These are phyloP conservation scores for Ictalurus punctatus DNA, from an alignment of 2,113 vertebrate species.

Conservation along the genomic window DNA sequence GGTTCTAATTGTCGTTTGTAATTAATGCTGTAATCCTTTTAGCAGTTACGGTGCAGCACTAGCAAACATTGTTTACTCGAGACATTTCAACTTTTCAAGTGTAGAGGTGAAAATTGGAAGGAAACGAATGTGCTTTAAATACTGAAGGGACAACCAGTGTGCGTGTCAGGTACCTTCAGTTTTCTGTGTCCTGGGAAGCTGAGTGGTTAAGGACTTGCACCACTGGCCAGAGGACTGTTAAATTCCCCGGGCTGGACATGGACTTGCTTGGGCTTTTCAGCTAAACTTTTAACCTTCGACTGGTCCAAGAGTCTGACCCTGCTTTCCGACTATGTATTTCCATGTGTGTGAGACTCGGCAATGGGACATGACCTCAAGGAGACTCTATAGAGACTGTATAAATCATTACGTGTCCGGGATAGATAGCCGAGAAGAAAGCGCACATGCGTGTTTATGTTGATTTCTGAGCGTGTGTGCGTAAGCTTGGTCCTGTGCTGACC, in stretches of 20 bases:
- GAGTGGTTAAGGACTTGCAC: not conserved
- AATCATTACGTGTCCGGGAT: not conserved
- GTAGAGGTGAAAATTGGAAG: not conserved
- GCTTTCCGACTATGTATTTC: not conserved
- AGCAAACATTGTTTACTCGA: not conserved
- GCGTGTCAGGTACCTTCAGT: not conserved
- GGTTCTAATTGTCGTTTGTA: not conserved
- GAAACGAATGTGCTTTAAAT: not conserved
- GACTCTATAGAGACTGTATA: not conserved
- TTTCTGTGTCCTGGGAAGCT: not conserved
- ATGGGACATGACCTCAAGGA: not conserved
- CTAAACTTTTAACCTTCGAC: not conserved
- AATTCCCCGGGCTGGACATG: not conserved
- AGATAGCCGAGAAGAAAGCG: not conserved
- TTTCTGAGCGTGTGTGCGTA: not conserved
- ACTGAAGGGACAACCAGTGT: not conserved
- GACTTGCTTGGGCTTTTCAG: not conserved
- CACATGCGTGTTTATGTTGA: not conserved
- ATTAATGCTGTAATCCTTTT: not conserved
- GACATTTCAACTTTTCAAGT: not conserved
- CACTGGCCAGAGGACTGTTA: not conserved
- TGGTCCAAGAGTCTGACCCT: not conserved
- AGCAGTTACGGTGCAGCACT: not conserved
- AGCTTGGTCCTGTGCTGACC: slow-evolving; percentile 16
- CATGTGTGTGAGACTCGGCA: not conserved